phyloP scores from a whole-genome alignment of 2,888 invertebrate genomes.

The Geophilus truncorum region DNA sequence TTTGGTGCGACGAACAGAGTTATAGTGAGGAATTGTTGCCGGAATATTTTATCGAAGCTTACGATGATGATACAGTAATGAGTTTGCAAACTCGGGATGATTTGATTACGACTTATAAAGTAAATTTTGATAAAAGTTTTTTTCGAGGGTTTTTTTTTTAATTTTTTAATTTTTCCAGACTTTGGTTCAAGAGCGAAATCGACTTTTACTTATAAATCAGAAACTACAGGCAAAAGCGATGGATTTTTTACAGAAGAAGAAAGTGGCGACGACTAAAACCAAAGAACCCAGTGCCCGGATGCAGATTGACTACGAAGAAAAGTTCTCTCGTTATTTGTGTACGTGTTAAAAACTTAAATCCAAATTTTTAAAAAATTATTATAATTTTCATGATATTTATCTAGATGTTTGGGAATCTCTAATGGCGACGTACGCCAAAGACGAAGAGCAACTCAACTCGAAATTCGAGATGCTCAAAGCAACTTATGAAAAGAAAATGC shows the following conservation, averaged over 20 bases:
- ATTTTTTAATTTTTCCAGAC: neutral
- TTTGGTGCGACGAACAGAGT: neutral
- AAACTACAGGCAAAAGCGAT: neutral
- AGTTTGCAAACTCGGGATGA: neutral
- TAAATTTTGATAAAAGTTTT: neutral
- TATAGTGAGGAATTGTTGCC: neutral
- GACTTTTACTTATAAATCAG: neutral
- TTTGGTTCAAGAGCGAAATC: neutral
- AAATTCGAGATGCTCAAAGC: neutral
- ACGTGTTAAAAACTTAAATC: neutral
- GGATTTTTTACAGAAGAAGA: neutral
- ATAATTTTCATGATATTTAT: too few species aligned
- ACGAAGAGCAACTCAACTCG: neutral
- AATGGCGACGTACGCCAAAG: neutral
- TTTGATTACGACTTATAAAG: neutral
- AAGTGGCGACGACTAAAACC: neutral
- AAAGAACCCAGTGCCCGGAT: neutral
- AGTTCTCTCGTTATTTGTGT: neutral
- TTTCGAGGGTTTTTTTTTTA: neutral
- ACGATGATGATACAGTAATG: neutral
- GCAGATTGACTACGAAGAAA: neutral
- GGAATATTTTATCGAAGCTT: neutral
- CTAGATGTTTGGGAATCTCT: neutral
- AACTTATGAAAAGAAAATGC: neutral
- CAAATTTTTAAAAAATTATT: too few species aligned